Evolutionary conservation across 2,113 vertebrate species (phyloP), one percentile per base, ranked within the genome.

Genomic region (Heterocephalus glaber): DNA sequence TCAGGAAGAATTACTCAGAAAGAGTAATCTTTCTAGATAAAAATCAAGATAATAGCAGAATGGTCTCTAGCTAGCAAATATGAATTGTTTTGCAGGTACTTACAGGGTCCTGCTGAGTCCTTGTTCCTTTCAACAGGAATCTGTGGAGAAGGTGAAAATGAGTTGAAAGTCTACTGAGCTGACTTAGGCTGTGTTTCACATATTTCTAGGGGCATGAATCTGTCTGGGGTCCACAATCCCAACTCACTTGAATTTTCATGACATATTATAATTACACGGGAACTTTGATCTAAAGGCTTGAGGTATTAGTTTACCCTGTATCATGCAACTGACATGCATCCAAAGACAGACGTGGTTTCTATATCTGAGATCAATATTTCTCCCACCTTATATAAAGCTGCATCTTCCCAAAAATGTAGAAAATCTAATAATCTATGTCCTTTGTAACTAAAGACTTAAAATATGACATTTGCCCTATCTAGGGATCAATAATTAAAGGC

Each of bases 1-100:
- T 84, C 41, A 70, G 65, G 66, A 92, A 92, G 44, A 88, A 92
- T 92, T 56, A 84, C 30, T 84, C 70, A 79, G 33, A 92, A 90
- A 86, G 38, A 92, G 10, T 66, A 54, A 86, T 82, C 33, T 63
- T 95, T 76, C 82, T 22, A 63, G 56, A 19, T 63, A 68, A 63
- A 93, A n/a, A 83, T 3, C 41, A 66, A 47, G 30, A 68, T 54
- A 77, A 63, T 56, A 41, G 10, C 2, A 63, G 76, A 70, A 61
- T 72, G 44, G 16, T 91, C 20, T 87, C 33, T 93, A 90, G 82
- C 33, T 49, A 88, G 35, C 54, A 84, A 24, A 61, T 61, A 63
- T 30, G 72, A 80, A 65, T 80, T 84, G 3, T 52, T 80, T 79
- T 80, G 5, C 35, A 70, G 60, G 33, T 63, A 79, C 38, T 90